A percentile compares a stretch with the other conserved stretches of the same genome.
These are phyloP conservation scores for Caenorhabditis briggsae DNA, from an alignment of 1,140 invertebrate genomes.

Conservation along the genomic window DNA sequence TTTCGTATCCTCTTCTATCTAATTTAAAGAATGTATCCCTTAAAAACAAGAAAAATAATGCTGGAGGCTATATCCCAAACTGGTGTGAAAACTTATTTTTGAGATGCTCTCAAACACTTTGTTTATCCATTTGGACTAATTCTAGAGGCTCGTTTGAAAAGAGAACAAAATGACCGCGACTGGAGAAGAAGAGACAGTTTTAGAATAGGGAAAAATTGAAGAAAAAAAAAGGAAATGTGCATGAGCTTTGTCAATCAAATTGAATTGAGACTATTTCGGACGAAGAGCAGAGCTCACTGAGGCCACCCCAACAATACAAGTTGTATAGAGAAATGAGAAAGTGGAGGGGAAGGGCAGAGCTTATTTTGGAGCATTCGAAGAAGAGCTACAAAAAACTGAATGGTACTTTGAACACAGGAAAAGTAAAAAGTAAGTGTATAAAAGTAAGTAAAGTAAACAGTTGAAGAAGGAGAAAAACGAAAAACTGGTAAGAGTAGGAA, in stretches of 20 bases:
- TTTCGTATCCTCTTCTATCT: too few relatives aligned
- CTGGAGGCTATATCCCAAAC: background rate
- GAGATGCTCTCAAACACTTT: background rate
- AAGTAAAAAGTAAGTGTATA: conserved; percentile 51
- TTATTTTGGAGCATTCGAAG: conserved; percentile 42
- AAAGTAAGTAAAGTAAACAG: conserved; percentile 33
- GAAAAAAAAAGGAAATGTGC: conserved; percentile 26
- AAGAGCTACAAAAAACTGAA: background rate
- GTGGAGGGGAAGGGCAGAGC: background rate
- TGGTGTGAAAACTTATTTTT: background rate
- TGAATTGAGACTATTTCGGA: conserved; percentile 46
- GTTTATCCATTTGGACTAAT: conserved; percentile 28
- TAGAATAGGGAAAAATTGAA: background rate
- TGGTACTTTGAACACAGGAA: conserved; percentile 48
- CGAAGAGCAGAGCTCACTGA: conserved; percentile 46
- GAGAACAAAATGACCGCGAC: conserved; percentile 19
- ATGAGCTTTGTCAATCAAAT: conserved; percentile 52
- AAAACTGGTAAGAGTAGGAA: conserved; percentile 10
- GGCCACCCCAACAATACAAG: background rate
- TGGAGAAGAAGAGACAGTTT: conserved; percentile 4
- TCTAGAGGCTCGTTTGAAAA: background rate
- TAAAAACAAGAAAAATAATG: background rate
- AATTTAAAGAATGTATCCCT: too few relatives aligned
- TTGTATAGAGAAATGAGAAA: conserved; percentile 52
- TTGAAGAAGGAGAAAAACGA: conserved; percentile 8